Conservation (phyloP, 2,797 vertebrate species). For the Balearica regulorum region DNA sequence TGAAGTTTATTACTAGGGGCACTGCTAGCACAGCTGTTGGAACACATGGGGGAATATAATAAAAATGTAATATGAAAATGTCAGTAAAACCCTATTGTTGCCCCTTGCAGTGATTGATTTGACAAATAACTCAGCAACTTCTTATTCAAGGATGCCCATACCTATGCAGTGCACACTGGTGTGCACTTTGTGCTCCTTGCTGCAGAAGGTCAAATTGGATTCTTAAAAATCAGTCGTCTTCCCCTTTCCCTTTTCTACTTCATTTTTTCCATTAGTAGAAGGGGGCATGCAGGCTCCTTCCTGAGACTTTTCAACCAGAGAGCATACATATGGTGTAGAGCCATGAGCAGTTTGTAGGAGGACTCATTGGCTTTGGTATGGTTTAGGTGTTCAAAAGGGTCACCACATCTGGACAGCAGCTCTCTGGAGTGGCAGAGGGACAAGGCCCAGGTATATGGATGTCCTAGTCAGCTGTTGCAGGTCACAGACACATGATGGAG, state of each 20-base stretch:
- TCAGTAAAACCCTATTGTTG: neutral
- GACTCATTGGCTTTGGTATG: neutral
- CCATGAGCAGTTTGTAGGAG: neutral
- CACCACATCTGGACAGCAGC: neutral
- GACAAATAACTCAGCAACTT: neutral
- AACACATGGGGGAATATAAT: neutral
- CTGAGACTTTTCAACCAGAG: neutral
- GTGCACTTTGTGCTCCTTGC: neutral
- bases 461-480: neutral
- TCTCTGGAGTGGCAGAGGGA: neutral
- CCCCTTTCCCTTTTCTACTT: neutral
- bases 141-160: neutral
- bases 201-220: neutral
- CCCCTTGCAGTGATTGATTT: neutral
- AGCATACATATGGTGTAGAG: neutral
- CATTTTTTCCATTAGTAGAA: neutral
- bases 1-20: neutral
- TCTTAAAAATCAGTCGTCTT: neutral
- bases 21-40: neutral
- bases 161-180: neutral
- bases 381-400: neutral
- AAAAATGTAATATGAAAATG: neutral
- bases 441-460: neutral
- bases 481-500: neutral
- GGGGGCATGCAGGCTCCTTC: neutral